phyloP scores from a whole-genome alignment of 2,797 vertebrate species.

The Novumbra hubbsi region DNA sequence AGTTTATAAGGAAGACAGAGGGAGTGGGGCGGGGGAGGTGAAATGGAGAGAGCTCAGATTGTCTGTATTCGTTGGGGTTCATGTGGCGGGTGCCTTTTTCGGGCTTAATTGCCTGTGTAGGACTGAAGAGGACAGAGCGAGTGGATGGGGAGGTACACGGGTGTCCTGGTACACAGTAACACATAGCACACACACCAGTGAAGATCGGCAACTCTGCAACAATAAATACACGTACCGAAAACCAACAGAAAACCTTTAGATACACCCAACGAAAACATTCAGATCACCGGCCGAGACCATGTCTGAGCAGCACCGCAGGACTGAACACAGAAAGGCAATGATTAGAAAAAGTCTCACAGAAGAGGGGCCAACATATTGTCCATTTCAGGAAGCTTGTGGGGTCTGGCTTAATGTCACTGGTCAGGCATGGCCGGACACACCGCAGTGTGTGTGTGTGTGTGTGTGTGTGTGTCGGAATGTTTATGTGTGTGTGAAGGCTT shows the following conservation, averaged over 20 bases:
- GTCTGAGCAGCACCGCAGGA: neutral
- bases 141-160: conserved; percentile 27
- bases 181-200: neutral
- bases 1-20: conserved; percentile 24
- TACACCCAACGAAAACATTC: neutral
- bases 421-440: neutral
- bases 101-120: conserved; percentile 13
- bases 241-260: neutral
- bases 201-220: neutral
- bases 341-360: neutral
- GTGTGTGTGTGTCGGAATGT: neutral
- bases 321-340: neutral
- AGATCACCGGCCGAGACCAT: neutral
- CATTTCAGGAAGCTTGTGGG: neutral
- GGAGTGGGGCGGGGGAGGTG: neutral
- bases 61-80: conserved; percentile 27
- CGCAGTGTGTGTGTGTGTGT: neutral
- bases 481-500: no score
- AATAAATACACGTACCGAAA: no score
- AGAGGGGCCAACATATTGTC: neutral
- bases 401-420: neutral
- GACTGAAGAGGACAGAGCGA: neutral
- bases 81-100: conserved; percentile 39
- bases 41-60: conserved; percentile 26
- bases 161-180: conserved; percentile 23